Percentiles rank a stretch among this genome's conserved stretches.
These are phyloP conservation scores for Pediacus dermestoides DNA, from an alignment of 2,888 invertebrate genomes.

Conservation along the genomic window DNA sequence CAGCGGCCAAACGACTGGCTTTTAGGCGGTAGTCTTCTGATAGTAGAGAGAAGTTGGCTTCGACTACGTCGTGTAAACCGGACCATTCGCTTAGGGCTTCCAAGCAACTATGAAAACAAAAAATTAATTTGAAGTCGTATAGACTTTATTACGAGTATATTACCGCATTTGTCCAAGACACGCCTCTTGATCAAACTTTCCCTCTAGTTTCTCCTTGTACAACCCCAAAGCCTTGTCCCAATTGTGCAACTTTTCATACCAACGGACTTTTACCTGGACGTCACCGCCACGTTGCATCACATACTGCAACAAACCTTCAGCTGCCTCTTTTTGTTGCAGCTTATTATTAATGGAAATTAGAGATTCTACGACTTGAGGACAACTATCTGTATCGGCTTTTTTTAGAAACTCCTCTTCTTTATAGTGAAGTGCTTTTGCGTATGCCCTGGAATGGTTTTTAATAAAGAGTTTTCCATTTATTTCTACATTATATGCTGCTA, in stretches of 20 bases:
- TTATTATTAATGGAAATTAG: conserved; percentile 97
- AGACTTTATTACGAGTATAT: background rate
- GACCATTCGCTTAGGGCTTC: conserved; percentile 98
- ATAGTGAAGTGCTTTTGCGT: conserved; percentile 81
- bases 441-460: no score
- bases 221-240: conserved; percentile 94
- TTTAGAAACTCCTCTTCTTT: conserved; percentile 92
- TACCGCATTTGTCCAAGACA: conserved; percentile 86
- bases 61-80: conserved; percentile 76
- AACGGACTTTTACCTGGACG: conserved; percentile 67
- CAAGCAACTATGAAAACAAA: conserved; percentile 56
- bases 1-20: conserved; percentile 88
- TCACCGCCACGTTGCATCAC: conserved; percentile 76
- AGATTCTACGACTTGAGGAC: conserved; percentile 88
- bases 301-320: conserved; percentile 86
- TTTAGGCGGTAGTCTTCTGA: conserved; percentile 56
- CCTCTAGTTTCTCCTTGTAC: conserved; percentile 73
- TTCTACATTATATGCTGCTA: no score
- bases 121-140: background rate
- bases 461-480: no score
- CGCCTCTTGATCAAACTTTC: conserved; percentile 67
- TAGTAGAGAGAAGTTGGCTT: conserved; percentile 68
- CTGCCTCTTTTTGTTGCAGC: conserved; percentile 96
- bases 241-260: conserved; percentile 98
- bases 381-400: conserved; percentile 57